Percentiles rank a stretch among this genome's conserved stretches.
Conservation (phyloP, 37 sponge, comb jelly and placozoan genomes). For the Oopsacas minuta region DNA sequence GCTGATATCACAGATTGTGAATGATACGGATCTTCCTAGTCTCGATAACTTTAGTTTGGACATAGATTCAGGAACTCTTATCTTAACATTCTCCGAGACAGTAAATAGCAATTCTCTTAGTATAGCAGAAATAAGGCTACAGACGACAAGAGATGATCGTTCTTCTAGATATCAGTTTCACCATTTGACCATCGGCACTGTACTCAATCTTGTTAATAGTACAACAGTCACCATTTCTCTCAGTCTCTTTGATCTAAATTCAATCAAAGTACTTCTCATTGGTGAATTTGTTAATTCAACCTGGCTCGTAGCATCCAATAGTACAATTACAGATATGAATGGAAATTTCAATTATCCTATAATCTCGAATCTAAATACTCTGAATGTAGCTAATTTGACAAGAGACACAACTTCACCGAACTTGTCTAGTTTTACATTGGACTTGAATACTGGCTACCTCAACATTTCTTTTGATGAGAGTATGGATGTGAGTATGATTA, state of each 20-base stretch:
- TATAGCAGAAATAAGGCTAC: conserved; percentile 36
- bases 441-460: conserved; percentile 51
- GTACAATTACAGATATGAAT: conserved; percentile 51
- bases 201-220: conserved; percentile 35
- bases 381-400: conserved; percentile 24
- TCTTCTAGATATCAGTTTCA: conserved; percentile 25
- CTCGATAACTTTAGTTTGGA: conserved; percentile 56
- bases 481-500: conserved; percentile 36
- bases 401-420: conserved; percentile 40
- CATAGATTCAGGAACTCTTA: conserved; percentile 50
- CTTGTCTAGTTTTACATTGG: conserved; percentile 46
- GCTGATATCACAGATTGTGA: conserved; percentile 28
- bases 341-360: conserved; percentile 44
- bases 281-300: conserved; percentile 33
- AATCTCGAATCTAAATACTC: conserved; percentile 28
- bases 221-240: conserved; percentile 41
- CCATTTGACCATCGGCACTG: conserved; percentile 36
- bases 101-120: conserved; percentile 49
- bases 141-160: conserved; percentile 36
- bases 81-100: conserved; percentile 71
- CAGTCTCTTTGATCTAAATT: conserved; percentile 39
- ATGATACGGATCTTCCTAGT: conserved; percentile 39
- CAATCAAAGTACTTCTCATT: conserved; percentile 53
- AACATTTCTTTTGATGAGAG: conserved; percentile 69
- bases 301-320: conserved; percentile 39